Evolutionary conservation across 2,797 vertebrate species (phyloP).

Genomic region (Sarcoramphus papa): DNA sequence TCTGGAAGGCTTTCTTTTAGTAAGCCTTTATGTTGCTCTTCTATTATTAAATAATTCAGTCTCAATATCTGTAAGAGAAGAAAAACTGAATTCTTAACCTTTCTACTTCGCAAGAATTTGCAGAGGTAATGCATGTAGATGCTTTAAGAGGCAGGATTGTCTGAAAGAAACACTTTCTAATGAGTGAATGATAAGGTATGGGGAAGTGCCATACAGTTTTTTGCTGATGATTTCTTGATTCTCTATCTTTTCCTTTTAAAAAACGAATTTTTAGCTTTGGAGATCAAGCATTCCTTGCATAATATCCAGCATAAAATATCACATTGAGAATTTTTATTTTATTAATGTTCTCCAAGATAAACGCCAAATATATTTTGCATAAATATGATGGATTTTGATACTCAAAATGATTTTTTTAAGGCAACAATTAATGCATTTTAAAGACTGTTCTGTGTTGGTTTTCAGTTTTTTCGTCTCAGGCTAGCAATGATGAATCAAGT

Average conservation of each 20-base stretch:
- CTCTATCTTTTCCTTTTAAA: not conserved
- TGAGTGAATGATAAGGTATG: not conserved
- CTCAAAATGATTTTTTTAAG: not conserved
- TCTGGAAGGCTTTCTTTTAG: not conserved
- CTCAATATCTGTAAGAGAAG: not conserved
- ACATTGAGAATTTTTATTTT: not conserved
- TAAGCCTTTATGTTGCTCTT: not conserved
- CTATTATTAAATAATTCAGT: not conserved
- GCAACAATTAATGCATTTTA: not conserved
- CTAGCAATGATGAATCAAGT: conserved; percentile 73
- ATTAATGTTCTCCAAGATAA: not conserved
- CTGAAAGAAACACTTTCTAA: not conserved
- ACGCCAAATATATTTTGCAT: not conserved
- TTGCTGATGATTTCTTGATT: not conserved
- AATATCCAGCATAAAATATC: not conserved
- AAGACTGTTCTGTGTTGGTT: not conserved
- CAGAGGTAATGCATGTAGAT: not conserved
- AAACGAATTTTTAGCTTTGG: not conserved
- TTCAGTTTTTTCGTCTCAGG: conserved; percentile 68
- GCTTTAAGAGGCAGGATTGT: not conserved
- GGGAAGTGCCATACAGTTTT: not conserved
- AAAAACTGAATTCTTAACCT: not conserved
- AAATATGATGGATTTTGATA: not conserved
- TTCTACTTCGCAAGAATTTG: not conserved
- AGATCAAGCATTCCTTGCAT: not conserved